A percentile compares a stretch with the other conserved stretches of the same genome.
phyloP scores from a whole-genome alignment of 23 tunicate genomes.

The Styela plicata region DNA sequence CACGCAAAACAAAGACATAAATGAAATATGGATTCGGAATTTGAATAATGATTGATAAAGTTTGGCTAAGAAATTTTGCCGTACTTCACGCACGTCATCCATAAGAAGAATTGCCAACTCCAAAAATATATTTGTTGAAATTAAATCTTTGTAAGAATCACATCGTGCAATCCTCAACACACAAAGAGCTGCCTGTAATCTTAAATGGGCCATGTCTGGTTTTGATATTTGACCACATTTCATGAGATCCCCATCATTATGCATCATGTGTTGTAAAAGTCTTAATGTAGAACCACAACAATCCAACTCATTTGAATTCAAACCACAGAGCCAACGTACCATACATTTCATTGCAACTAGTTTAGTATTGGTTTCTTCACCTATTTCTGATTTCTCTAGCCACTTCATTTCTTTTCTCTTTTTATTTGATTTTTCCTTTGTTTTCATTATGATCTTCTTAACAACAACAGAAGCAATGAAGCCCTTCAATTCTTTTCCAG shows the following conservation, averaged over 20 bases:
- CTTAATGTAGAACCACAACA: constrained; percentile 78
- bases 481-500: constrained; percentile 48
- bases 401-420: constrained; percentile 65
- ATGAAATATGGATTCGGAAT: constrained; percentile 62
- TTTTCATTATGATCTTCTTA: constrained; percentile 91
- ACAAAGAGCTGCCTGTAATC: constrained; percentile 83
- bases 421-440: constrained; percentile 37
- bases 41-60: constrained; percentile 48
- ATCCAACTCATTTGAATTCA: constrained; percentile 72
- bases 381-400: constrained; percentile 64
- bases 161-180: constrained; percentile 69
- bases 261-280: constrained; percentile 81
- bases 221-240: constrained; percentile 64
- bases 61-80: constrained; percentile 58
- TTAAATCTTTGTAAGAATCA: constrained; percentile 48
- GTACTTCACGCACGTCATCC: constrained; percentile 85
- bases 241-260: constrained; percentile 93
- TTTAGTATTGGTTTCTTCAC: constrained; percentile 66
- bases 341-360: constrained; percentile 92
- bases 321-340: constrained; percentile 80
- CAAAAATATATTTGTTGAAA: constrained; percentile 59
- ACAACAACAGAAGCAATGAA: constrained; percentile 69
- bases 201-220: constrained; percentile 83
- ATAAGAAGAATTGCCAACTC: constrained; percentile 71
- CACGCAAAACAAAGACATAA: constrained; percentile 67